Evolutionary conservation across 2,888 invertebrate genomes (phyloP).

Genomic region (Mythimna lalbum): DNA sequence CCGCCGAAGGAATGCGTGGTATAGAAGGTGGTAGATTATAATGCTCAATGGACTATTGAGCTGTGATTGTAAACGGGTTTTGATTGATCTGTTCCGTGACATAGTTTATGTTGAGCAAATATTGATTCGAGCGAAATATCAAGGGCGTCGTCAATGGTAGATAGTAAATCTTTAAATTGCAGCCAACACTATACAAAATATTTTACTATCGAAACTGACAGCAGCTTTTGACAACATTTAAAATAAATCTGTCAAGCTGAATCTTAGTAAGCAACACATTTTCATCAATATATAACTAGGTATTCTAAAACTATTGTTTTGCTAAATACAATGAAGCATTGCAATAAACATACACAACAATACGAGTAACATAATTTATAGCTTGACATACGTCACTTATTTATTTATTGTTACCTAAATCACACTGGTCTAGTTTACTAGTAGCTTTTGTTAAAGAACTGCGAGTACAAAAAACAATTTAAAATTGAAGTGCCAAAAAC

Average conservation of each 20-base stretch:
- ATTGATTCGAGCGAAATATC: slow-evolving; percentile 47
- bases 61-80: slow-evolving; percentile 51
- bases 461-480: neutral
- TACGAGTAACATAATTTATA: slow-evolving; percentile 11
- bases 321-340: neutral
- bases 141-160: slow-evolving; percentile 24
- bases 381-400: neutral
- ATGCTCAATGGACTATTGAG: slow-evolving; percentile 44
- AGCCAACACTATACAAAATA: neutral
- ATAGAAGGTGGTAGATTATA: slow-evolving; percentile 44
- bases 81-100: slow-evolving; percentile 45
- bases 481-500: neutral
- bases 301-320: neutral
- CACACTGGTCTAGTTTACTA: slow-evolving; percentile 19
- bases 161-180: slow-evolving; percentile 4
- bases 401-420: slow-evolving; percentile 28
- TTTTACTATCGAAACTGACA: neutral
- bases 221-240: neutral
- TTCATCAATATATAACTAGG: neutral
- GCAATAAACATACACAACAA: slow-evolving; percentile 14
- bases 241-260: neutral
- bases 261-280: neutral
- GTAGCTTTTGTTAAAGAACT: neutral
- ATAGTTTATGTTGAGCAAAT: slow-evolving; percentile 37
- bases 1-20: slow-evolving; percentile 45